Evolutionary conservation across 2,888 invertebrate genomes (phyloP).

Genomic region (Herminia tarsipennalis): DNA sequence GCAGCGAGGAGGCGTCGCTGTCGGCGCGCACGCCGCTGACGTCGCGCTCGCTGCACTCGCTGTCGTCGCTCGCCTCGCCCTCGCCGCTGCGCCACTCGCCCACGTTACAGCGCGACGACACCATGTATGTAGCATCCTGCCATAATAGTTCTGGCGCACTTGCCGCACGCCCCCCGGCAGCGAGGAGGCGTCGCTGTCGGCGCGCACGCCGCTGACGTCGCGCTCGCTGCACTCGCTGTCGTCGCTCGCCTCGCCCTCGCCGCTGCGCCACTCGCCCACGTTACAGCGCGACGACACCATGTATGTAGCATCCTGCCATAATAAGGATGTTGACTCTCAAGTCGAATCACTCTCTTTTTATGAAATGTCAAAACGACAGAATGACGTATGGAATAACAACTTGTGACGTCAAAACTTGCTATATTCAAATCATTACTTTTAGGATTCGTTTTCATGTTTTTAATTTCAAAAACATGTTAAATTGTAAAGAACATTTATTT

Average conservation of each 20-base stretch:
- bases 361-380: too few relatives aligned
- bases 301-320: constrained; percentile 41
- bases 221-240: neutral
- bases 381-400: too few relatives aligned
- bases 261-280: constrained; percentile 63
- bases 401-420: too few relatives aligned
- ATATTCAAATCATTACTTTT: too few relatives aligned
- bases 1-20: constrained; percentile 78
- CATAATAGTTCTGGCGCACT: constrained; percentile 74
- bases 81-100: constrained; percentile 60
- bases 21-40: constrained; percentile 71
- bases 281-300: constrained; percentile 74
- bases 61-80: constrained; percentile 15
- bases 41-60: neutral
- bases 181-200: constrained; percentile 75
- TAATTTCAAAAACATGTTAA: too few relatives aligned
- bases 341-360: too few relatives aligned
- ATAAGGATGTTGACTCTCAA: too few relatives aligned
- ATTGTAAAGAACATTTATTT: too few relatives aligned
- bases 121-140: constrained; percentile 56
- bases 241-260: constrained; percentile 32
- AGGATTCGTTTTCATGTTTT: too few relatives aligned
- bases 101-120: constrained; percentile 72
- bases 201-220: constrained; percentile 65
- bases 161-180: constrained; percentile 82